Conservation (phyloP, 2,888 invertebrate species). For the Nemurella pictetii region DNA sequence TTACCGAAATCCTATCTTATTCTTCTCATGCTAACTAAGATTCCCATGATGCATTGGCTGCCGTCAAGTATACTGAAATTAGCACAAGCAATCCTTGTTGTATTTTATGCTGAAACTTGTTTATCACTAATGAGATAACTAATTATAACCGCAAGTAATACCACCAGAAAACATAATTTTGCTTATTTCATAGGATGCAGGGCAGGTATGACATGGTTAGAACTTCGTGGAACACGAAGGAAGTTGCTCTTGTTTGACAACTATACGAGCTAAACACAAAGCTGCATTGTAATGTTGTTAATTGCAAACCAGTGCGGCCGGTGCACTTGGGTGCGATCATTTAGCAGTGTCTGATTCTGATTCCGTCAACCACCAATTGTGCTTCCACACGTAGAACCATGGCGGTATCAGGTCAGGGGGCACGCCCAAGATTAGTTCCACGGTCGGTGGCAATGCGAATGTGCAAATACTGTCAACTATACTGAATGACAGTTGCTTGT, state of each 20-base stretch:
- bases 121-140: background rate
- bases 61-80: too few relatives aligned
- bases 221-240: background rate
- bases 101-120: too few relatives aligned
- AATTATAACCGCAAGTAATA: background rate
- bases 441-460: background rate
- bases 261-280: background rate
- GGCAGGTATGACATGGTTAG: background rate
- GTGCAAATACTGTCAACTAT: too few relatives aligned
- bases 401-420: background rate
- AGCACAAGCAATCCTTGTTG: too few relatives aligned
- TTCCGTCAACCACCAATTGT: background rate
- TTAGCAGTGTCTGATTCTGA: background rate
- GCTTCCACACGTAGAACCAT: background rate
- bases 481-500: background rate
- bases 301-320: background rate
- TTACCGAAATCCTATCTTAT: too few relatives aligned
- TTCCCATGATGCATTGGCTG: too few relatives aligned
- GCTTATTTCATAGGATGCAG: background rate
- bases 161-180: background rate
- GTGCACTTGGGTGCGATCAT: background rate
- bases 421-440: background rate
- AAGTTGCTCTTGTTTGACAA: background rate
- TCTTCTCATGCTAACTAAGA: too few relatives aligned
- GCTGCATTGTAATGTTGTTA: background rate